Evolutionary conservation across 1,140 invertebrate species (phyloP), one percentile per base, ranked within the genome.

Genomic region (Drosophila malerkotliana): DNA sequence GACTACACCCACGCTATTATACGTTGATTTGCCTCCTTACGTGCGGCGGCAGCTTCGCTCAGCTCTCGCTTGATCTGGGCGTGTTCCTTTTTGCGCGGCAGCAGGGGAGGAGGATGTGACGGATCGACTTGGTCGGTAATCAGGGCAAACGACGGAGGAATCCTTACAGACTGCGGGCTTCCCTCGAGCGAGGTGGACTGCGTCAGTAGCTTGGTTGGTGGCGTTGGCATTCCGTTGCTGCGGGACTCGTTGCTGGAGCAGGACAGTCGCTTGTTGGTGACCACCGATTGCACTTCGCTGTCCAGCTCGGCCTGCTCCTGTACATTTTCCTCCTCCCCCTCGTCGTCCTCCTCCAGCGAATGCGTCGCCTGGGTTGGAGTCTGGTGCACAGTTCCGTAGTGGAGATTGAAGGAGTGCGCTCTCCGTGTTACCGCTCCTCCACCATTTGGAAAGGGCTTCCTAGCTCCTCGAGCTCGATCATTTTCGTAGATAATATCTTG

Each of bases 21-120:
- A 88, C 93, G 93, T 69, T 92, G 91, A 69, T 93, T 93, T 26
- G 93, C 92, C 81, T 93, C 92, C 76, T 93, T 93, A 79, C 93
- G 93, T 72, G 92, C 92, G 28, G 92, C 92, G 49, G 92, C 76
- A 24, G 93, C 92, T 72, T 93, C 93, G 63, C 92, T 92, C 8
- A 93, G 77, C 78, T 93, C 93, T 30, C 92, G 72, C 61, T 92
- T 80, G 7, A 93, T 75, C 57, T 92, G 91, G 7, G 72, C 71
- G 21, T 87, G 62, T 87, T 84, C 81, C 55, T 82, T 85, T 28
- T 81, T 81, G 30, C 66, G 83, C 18, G 72, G 77, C 80, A 74
- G 24, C 47, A 81, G 66, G 79, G 83, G 83, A 21, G 79, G 83
- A n/a, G 83, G 83, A 37, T 47, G 56, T 10, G 47, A 52, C 6